Evolutionary conservation across 1,140 invertebrate species (phyloP).

Genomic region (Periplaneta americana): DNA sequence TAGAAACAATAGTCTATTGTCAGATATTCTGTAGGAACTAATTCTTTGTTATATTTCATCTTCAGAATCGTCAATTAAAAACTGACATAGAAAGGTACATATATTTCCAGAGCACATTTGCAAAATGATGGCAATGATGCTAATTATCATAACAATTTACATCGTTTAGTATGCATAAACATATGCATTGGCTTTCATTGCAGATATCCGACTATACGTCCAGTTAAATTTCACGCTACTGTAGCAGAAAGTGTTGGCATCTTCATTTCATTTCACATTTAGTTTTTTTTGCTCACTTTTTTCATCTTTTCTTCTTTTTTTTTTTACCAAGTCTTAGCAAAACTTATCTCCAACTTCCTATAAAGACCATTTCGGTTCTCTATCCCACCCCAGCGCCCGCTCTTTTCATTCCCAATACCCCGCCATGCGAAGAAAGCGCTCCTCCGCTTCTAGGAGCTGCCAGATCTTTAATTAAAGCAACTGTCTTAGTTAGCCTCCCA

Average conservation of each 20-base stretch:
- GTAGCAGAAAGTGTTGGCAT: neutral
- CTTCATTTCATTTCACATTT: neutral
- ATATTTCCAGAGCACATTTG: no score
- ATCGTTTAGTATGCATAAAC: no score
- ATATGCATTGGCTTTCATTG: no score
- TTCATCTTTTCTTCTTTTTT: neutral
- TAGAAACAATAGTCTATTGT: no score
- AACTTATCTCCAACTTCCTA: neutral
- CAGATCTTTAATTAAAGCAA: constrained; percentile 11
- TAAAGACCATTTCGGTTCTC: neutral
- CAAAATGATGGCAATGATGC: no score
- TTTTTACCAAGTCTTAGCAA: neutral
- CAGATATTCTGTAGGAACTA: no score
- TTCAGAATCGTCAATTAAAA: no score
- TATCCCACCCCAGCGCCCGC: neutral
- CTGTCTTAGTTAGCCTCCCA: constrained; percentile 4
- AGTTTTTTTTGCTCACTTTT: neutral
- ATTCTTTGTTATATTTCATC: no score
- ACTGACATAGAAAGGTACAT: no score
- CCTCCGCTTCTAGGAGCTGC: neutral
- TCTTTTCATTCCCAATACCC: neutral
- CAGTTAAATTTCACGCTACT: neutral
- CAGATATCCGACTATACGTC: neutral
- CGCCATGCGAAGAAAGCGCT: neutral
- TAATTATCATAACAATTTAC: no score